A percentile compares a stretch with the other conserved stretches of the same genome.
Evolutionary conservation across 2,113 vertebrate species (phyloP).

Genomic region (Rhipidura dahli): DNA sequence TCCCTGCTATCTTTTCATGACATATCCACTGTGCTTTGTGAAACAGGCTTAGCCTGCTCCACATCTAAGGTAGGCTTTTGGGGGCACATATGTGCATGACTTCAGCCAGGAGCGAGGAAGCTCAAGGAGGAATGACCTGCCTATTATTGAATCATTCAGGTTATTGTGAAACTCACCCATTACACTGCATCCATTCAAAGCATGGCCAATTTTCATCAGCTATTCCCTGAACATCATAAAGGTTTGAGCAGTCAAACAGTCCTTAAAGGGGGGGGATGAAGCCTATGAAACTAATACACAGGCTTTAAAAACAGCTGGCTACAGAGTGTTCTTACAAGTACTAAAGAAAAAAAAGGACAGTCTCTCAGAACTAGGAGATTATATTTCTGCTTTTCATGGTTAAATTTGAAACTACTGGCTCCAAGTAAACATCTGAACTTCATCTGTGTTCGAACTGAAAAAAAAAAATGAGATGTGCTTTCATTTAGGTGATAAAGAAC

Average conservation of each 20-base stretch:
- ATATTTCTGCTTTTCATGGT: constrained; percentile 31
- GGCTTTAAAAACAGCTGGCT: neutral
- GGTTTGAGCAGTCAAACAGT: neutral
- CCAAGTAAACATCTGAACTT: constrained; percentile 42
- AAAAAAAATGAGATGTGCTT: neutral
- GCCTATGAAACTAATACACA: neutral
- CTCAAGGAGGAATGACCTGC: neutral
- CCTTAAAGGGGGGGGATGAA: neutral
- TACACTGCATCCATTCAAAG: neutral
- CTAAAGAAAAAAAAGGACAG: constrained; percentile 4
- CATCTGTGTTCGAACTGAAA: neutral
- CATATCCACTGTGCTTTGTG: neutral
- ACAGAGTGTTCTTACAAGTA: neutral
- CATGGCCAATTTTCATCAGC: neutral
- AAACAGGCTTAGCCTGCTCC: neutral
- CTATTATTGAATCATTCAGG: neutral
- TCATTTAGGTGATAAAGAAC: neutral
- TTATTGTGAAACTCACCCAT: neutral
- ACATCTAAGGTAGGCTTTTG: rapidly evolving
- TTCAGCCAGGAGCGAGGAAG: neutral
- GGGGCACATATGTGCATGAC: neutral
- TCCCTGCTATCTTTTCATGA: neutral
- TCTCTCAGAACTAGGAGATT: constrained; percentile 8
- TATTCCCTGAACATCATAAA: neutral
- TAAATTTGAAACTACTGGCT: constrained; percentile 19